phyloP scores from a whole-genome alignment of 2,888 invertebrate genomes.

The Papilio elwesi region DNA sequence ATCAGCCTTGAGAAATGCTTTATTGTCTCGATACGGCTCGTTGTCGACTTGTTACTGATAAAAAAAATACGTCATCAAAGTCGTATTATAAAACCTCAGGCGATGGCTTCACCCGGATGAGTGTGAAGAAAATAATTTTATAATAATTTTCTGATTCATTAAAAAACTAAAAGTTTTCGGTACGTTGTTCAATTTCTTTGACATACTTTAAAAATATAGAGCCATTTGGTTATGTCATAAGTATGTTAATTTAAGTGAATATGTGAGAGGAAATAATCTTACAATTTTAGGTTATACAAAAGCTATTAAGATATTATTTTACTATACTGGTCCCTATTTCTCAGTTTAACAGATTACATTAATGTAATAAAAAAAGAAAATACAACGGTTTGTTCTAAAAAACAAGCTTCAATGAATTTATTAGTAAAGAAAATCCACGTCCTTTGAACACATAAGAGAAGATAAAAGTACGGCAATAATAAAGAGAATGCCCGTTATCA shows the following conservation, averaged over 20 bases:
- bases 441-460: constrained; percentile 34
- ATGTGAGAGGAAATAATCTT: no score
- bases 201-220: no score
- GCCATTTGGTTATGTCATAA: no score
- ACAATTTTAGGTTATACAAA: no score
- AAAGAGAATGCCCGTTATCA: constrained; percentile 38
- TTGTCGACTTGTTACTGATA: constrained; percentile 78
- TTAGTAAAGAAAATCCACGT: constrained; percentile 36
- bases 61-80: constrained; percentile 72
- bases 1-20: constrained; percentile 78
- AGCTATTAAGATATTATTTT: no score
- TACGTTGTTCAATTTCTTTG: background rate
- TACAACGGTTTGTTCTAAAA: background rate
- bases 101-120: constrained; percentile 56
- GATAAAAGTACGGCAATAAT: constrained; percentile 39
- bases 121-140: constrained; percentile 57
- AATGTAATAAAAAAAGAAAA: constrained; percentile 17
- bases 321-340: no score
- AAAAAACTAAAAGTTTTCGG: constrained; percentile 43
- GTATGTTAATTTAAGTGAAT: no score
- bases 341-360: no score
- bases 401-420: constrained; percentile 28
- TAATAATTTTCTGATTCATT: constrained; percentile 62
- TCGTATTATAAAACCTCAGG: constrained; percentile 76
- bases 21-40: constrained; percentile 80